Evolutionary conservation across 2,888 invertebrate species (phyloP).

Genomic region (Malacosoma neustria): DNA sequence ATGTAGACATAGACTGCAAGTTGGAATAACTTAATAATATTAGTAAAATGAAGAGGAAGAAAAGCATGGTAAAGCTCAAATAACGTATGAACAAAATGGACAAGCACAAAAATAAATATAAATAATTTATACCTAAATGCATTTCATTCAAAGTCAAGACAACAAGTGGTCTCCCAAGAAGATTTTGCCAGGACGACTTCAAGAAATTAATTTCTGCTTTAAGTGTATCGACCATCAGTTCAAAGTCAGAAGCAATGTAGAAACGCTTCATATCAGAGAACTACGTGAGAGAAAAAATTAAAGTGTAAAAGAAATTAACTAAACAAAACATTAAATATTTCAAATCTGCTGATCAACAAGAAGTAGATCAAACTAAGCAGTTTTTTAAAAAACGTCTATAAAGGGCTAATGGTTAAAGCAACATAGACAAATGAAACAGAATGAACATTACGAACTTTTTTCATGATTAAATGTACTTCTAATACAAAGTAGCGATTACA

Average conservation of each 20-base stretch:
- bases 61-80: not conserved
- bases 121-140: conserved; percentile 84
- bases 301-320: conserved; percentile 4
- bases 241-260: conserved; percentile 98
- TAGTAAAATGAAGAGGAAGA: not conserved
- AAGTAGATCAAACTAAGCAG: too few species aligned
- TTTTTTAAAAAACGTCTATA: too few species aligned
- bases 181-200: conserved; percentile 98
- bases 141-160: conserved; percentile 91
- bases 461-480: too few species aligned
- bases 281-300: conserved; percentile 69
- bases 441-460: too few species aligned
- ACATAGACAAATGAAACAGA: too few species aligned
- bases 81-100: conserved; percentile 15
- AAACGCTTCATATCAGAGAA: conserved; percentile 98
- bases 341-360: too few species aligned
- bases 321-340: too few species aligned
- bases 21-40: too few species aligned
- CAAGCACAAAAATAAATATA: conserved; percentile 32
- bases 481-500: too few species aligned
- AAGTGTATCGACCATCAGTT: conserved; percentile 97
- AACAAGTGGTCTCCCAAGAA: conserved; percentile 96
- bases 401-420: too few species aligned
- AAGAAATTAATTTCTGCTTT: conserved; percentile 98
- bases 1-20: too few species aligned